Evolutionary conservation across 2,797 vertebrate species (phyloP).

Genomic region (Chaetodon trifasciatus): DNA sequence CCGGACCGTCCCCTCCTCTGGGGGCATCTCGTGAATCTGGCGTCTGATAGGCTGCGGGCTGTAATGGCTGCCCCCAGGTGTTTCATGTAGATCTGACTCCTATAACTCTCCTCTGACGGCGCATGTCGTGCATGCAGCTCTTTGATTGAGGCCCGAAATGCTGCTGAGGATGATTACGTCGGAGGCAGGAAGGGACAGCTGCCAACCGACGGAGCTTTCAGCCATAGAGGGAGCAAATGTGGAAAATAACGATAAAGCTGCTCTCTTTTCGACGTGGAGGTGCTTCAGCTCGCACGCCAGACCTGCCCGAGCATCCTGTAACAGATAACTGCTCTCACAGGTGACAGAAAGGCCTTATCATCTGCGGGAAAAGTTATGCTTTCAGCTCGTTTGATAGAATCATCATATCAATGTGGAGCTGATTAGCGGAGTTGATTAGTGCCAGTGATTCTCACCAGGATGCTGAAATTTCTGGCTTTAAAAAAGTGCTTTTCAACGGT

Average conservation of each 20-base stretch:
- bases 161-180: constrained; percentile 61
- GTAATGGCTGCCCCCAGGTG: constrained; percentile 69
- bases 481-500: background rate
- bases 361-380: background rate
- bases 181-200: constrained; percentile 64
- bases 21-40: constrained; percentile 39
- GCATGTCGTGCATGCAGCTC: constrained; percentile 40
- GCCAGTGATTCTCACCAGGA: background rate
- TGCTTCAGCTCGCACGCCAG: background rate
- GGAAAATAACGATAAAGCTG: constrained; percentile 58
- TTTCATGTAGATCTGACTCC: constrained; percentile 67
- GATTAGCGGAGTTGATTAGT: constrained; percentile 7
- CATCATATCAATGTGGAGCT: background rate
- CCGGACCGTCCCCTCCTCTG: constrained; percentile 23
- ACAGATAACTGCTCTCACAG: constrained; percentile 5
- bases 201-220: constrained; percentile 65
- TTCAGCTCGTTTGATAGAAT: constrained; percentile 15
- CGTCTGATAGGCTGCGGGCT: constrained; percentile 34
- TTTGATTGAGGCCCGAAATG: constrained; percentile 65
- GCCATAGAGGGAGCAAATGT: constrained; percentile 60
- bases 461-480: constrained; percentile 13
- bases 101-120: constrained; percentile 40
- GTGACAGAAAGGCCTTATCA: constrained; percentile 2
- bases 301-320: background rate
- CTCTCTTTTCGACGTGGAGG: background rate